phyloP scores from a whole-genome alignment of 2,888 invertebrate genomes.

The Silvanus unidentatus region DNA sequence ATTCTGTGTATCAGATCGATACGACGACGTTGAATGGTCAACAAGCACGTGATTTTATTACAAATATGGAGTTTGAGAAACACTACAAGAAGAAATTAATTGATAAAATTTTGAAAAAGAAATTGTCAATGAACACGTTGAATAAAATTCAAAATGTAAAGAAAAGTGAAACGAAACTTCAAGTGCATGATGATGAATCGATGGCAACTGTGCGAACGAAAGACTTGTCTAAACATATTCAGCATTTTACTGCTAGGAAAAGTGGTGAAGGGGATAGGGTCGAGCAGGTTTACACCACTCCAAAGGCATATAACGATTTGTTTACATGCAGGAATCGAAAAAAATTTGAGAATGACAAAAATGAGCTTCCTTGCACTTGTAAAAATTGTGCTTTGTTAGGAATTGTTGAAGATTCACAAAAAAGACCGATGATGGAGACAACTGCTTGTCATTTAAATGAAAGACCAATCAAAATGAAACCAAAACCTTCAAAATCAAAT shows the following conservation, averaged over 20 bases:
- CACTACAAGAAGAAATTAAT: constrained; percentile 26
- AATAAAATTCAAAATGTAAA: too few species aligned
- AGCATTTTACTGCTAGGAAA: background rate
- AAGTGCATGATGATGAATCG: background rate
- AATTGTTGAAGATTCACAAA: constrained; percentile 40
- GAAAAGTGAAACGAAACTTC: background rate
- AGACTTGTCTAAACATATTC: background rate
- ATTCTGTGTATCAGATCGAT: constrained; percentile 21
- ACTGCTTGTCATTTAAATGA: background rate
- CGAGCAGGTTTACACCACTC: constrained; percentile 35
- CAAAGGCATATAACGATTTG: constrained; percentile 31
- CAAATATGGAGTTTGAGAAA: constrained; percentile 29
- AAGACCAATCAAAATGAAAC: background rate
- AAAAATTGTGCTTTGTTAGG: constrained; percentile 43
- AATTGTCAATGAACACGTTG: constrained; percentile 3
- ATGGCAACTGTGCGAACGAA: background rate
- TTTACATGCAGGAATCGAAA: constrained; percentile 33
- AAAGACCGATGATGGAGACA: constrained; percentile 28
- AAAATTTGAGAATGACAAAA: constrained; percentile 22
- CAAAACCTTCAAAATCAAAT: constrained; percentile 6
- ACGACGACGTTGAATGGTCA: constrained; percentile 26
- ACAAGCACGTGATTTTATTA: constrained; percentile 31
- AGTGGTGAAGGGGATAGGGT: constrained; percentile 12
- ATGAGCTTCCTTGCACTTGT: constrained; percentile 38
- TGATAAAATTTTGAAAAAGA: constrained; percentile 21